Evolutionary conservation across 2,797 vertebrate genomes (phyloP).

Genomic region (Eidolon dupreanum): DNA sequence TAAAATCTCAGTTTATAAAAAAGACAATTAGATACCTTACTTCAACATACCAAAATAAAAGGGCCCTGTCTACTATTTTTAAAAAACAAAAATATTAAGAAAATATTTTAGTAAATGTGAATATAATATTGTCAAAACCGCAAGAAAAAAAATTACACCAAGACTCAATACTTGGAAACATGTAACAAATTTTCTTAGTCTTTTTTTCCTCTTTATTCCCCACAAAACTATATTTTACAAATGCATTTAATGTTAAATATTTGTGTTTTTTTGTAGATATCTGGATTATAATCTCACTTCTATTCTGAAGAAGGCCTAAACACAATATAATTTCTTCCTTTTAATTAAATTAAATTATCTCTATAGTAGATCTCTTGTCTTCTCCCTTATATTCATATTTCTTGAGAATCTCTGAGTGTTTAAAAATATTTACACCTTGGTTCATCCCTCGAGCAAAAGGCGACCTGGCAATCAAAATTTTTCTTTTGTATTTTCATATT

Average conservation of each 20-base stretch:
- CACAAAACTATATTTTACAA: not conserved
- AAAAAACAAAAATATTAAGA: not conserved
- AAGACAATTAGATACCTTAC: not conserved
- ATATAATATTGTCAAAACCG: not conserved
- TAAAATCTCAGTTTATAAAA: conserved; percentile 34
- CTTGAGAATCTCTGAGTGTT: not conserved
- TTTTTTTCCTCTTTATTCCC: not conserved
- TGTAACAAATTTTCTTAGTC: not conserved
- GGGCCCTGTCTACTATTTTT: not conserved
- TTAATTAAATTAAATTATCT: not conserved
- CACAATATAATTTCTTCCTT: not conserved
- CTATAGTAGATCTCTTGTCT: not conserved
- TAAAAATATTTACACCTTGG: not conserved
- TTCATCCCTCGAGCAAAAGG: not conserved
- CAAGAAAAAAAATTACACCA: not conserved
- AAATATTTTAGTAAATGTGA: not conserved
- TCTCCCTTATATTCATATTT: not conserved
- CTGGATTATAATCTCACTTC: not conserved
- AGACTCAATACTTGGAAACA: not conserved
- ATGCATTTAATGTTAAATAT: not conserved
- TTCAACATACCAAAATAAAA: not conserved
- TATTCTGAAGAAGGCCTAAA: not conserved
- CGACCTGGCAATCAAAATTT: not conserved
- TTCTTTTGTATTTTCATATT: not conserved
- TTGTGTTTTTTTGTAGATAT: not conserved